Conservation (phyloP, 2,113 vertebrate genomes). For the Etheostoma spectabile region DNA sequence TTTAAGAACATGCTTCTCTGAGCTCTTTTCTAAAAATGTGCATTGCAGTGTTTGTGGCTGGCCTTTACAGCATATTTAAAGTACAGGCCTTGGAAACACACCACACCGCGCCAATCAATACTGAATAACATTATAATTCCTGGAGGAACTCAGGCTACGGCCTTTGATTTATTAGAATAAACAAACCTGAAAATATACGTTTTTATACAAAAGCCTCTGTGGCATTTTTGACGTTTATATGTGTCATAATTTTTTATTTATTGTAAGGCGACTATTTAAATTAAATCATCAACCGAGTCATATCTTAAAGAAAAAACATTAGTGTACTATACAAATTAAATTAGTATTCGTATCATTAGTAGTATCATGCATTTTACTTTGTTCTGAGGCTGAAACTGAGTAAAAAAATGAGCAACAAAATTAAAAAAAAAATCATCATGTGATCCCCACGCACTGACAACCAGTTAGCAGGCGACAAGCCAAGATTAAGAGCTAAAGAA, state of each 20-base stretch:
- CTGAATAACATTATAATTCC: constrained; percentile 81
- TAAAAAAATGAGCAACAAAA: not conserved
- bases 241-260: not conserved
- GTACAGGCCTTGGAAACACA: constrained; percentile 73
- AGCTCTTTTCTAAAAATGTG: constrained; percentile 23
- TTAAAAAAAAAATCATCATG: not conserved
- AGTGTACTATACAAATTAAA: not conserved
- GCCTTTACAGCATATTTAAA: constrained; percentile 68
- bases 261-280: constrained; percentile 21
- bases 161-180: constrained; percentile 68
- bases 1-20: constrained; percentile 7
- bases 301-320: not conserved
- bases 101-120: constrained; percentile 74
- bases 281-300: not conserved
- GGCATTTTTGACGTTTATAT: not conserved
- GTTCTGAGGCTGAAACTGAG: not conserved
- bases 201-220: not conserved
- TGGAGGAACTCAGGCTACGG: constrained; percentile 61
- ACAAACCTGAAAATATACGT: constrained; percentile 48
- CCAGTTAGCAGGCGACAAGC: not conserved
- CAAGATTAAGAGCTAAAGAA: constrained; percentile 9
- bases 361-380: not conserved
- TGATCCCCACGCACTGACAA: not conserved
- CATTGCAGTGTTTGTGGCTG: constrained; percentile 57
- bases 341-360: not conserved